These are phyloP conservation scores for Drosophila pseudotakahashii DNA, from an alignment of 2,888 invertebrate species.

Conservation along the genomic window DNA sequence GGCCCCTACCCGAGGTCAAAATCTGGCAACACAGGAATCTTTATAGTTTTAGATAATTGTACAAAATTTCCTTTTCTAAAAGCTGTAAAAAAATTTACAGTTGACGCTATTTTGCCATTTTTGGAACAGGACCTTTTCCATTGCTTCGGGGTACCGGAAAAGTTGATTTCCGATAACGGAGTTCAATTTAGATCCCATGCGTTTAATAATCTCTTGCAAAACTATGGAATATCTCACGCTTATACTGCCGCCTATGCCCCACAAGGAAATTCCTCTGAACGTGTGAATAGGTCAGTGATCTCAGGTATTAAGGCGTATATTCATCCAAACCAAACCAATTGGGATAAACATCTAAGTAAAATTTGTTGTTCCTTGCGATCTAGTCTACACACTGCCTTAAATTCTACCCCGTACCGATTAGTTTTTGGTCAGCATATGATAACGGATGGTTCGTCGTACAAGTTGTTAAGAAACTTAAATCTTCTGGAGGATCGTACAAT, in stretches of 20 bases:
- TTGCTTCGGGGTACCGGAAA: conserved; percentile 5
- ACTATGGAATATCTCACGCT: not conserved
- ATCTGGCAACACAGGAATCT: not conserved
- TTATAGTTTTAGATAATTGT: conserved; percentile 1
- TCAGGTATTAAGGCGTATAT: conserved; percentile 5
- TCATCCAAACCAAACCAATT: conserved; percentile 1
- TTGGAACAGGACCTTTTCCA: conserved; percentile 2
- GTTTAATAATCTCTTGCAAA: not conserved
- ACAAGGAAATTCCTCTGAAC: conserved; percentile 4
- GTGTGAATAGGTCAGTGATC: conserved; percentile 4
- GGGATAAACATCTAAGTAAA: conserved; percentile 1
- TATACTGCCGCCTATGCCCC: conserved; percentile 3
- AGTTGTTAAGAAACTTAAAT: conserved; percentile 2
- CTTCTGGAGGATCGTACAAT: conserved; percentile 4
- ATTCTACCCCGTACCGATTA: not conserved
- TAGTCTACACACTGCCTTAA: not conserved
- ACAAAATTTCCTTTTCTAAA: conserved; percentile 3
- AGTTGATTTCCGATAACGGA: conserved; percentile 9
- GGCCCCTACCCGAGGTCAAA: conserved; percentile 1
- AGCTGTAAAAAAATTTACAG: conserved; percentile 1
- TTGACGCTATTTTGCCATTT: not conserved
- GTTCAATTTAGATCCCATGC: conserved; percentile 2
- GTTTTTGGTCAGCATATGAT: conserved; percentile 10
- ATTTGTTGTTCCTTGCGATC: conserved; percentile 4
- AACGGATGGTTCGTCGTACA: conserved; percentile 7